Conservation (phyloP, 2,113 vertebrate species). For the Epinephelus moara region DNA sequence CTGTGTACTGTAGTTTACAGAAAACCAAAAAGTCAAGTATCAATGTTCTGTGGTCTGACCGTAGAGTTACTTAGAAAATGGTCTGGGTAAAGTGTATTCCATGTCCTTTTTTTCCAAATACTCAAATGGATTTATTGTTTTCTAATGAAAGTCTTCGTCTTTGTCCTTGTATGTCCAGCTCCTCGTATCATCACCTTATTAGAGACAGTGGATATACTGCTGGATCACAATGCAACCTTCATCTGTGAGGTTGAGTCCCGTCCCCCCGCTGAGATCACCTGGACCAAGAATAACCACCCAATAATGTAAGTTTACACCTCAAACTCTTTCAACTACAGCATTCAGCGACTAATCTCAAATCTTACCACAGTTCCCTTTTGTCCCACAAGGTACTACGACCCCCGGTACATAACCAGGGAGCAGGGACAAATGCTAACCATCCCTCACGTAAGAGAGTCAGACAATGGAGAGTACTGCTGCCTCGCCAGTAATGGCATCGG, state of each 20-base stretch:
- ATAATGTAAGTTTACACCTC: slow-evolving; percentile 86
- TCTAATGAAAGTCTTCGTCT: background rate
- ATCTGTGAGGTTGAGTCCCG: slow-evolving; percentile 95
- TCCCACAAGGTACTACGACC: slow-evolving; percentile 90
- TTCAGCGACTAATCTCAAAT: background rate
- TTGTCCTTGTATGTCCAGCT: slow-evolving; percentile 68
- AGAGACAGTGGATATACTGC: slow-evolving; percentile 92
- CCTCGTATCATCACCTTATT: slow-evolving; percentile 92
- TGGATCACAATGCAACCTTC: slow-evolving; percentile 95
- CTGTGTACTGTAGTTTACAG: background rate
- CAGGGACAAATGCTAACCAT: slow-evolving; percentile 94
- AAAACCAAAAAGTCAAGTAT: background rate
- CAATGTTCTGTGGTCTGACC: background rate
- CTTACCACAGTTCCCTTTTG: background rate
- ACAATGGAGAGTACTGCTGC: slow-evolving; percentile 97
- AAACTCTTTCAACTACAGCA: background rate
- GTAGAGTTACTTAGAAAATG: background rate
- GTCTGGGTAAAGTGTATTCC: background rate
- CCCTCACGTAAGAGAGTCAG: slow-evolving; percentile 91
- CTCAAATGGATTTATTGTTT: background rate
- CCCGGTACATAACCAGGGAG: slow-evolving; percentile 90
- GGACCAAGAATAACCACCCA: slow-evolving; percentile 96
- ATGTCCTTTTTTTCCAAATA: background rate
- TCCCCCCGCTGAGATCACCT: slow-evolving; percentile 91
- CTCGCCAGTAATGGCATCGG: slow-evolving; percentile 91